Base-by-base conservation (phyloP, 2,888 invertebrate species). In the Endomychus coccineus region DNA sequence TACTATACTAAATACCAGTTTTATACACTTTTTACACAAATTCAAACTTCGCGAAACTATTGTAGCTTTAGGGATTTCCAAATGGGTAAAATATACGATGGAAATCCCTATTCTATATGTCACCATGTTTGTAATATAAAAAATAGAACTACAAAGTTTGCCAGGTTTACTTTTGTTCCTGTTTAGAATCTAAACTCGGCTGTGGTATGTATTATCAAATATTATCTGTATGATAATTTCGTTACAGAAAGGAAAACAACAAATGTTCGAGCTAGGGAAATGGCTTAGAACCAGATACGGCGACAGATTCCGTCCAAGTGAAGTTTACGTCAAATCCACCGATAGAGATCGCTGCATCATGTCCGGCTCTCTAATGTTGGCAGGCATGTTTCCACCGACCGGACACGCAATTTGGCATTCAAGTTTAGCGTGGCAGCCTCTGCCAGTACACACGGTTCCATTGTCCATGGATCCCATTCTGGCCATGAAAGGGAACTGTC, bases 281-380 rank as follows among this genome's bases (percentile, higher is more conserved):
- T 88, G 79, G 77, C 59, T 91, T 3, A 68, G 85, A 9, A 62
- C 71, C 25, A 74, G 86, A 7, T 92, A 91, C 62, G 59, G 66
- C 24, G 67, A 76, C 50, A n/a, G n/a, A n/a, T 71, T 82, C 34
- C 50, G 80, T 3, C 69, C 70, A 10, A 66, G 71, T 17, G 71
- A 79, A 54, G 69, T 83, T 19, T 69, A 68, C 51, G 65, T 83
- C 2, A 68, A 71, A 34, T 85, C 89, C 27, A 90, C 92, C 0
- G 87, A 91, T 66, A 80, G 83, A 10, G 91, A 94, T 64, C 77
- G 94, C 15, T 89, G 92, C 0, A 65, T 94, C 6, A 89, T 89
- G 85, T 90, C 89, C 37, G 92, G 87, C 0, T 74, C 81, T 55
- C 72, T 80, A 1, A 81, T 87, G 60, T 68, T 91, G 43, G 87